Conservation (phyloP, 53 echinoderm and acorn worm genomes). For the Henricia sp. region DNA sequence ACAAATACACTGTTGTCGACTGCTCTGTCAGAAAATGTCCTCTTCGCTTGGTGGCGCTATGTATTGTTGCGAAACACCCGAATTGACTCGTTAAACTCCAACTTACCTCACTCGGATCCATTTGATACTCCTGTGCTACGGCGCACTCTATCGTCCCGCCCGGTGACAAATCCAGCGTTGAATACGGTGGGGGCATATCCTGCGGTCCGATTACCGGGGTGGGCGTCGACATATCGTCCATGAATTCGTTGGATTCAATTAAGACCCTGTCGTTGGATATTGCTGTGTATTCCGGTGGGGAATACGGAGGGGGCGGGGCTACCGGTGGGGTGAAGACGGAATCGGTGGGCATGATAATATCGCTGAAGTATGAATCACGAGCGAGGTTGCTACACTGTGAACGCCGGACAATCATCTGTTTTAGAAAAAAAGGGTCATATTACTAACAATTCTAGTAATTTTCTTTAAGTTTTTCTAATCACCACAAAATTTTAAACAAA, state of each 20-base stretch:
- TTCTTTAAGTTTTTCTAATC: too few relatives aligned
- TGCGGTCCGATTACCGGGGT: slow-evolving; percentile 77
- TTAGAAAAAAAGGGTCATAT: too few relatives aligned
- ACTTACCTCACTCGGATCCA: slow-evolving; percentile 70
- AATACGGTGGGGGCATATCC: slow-evolving; percentile 90
- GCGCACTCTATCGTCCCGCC: slow-evolving; percentile 72
- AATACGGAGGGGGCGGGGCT: slow-evolving; percentile 87
- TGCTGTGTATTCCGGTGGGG: slow-evolving; percentile 83
- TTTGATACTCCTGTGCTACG: slow-evolving; percentile 76
- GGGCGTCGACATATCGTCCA: slow-evolving; percentile 78
- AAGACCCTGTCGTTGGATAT: slow-evolving; percentile 88
- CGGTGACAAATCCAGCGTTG: slow-evolving; percentile 70
- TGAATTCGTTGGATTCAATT: slow-evolving; percentile 72
- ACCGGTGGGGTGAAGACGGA: slow-evolving; percentile 85
- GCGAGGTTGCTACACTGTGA: slow-evolving; percentile 76
- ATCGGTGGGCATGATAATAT: slow-evolving; percentile 77
- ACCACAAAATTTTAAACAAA: too few relatives aligned
- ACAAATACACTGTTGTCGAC: too few relatives aligned
- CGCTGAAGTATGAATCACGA: slow-evolving; percentile 77
- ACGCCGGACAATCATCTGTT: slow-evolving; percentile 77
- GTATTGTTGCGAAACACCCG: not conserved
- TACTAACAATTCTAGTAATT: too few relatives aligned
- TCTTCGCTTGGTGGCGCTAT: not conserved
- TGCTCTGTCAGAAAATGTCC: too few relatives aligned
- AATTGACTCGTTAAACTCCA: not conserved